These are phyloP conservation scores for Poeciliopsis paucimaculata DNA, from an alignment of 2,797 vertebrate genomes.

Conservation along the genomic window DNA sequence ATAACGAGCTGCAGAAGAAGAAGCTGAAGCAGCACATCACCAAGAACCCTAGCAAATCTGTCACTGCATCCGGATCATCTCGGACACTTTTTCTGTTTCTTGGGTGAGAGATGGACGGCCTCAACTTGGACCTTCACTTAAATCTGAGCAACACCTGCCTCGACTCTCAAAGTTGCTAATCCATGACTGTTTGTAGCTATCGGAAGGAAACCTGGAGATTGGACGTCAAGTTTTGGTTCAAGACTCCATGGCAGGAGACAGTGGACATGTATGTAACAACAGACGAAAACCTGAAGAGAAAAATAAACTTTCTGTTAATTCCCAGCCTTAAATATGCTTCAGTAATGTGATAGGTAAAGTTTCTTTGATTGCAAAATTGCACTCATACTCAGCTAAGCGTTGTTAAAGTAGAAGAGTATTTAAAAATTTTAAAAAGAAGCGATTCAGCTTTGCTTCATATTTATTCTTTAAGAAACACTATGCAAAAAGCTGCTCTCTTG, in stretches of 20 bases:
- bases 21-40: conserved; percentile 7
- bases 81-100: background rate
- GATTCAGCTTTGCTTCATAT: background rate
- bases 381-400: background rate
- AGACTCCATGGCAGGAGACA: background rate
- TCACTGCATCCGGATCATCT: background rate
- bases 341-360: background rate
- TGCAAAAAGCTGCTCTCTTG: background rate
- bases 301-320: background rate
- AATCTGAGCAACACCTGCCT: background rate
- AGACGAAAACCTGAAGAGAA: background rate
- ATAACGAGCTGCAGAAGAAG: conserved; percentile 9
- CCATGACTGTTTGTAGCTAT: background rate
- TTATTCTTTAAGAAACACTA: background rate
- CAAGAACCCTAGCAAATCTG: background rate
- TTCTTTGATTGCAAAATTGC: background rate
- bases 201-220: background rate
- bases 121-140: background rate
- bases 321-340: background rate
- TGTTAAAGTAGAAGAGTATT: background rate
- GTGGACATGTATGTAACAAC: background rate
- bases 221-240: background rate
- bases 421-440: background rate
- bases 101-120: background rate
- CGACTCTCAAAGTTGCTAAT: background rate